phyloP scores from a whole-genome alignment of 2,888 invertebrate species.

The Dolomedes plantarius region DNA sequence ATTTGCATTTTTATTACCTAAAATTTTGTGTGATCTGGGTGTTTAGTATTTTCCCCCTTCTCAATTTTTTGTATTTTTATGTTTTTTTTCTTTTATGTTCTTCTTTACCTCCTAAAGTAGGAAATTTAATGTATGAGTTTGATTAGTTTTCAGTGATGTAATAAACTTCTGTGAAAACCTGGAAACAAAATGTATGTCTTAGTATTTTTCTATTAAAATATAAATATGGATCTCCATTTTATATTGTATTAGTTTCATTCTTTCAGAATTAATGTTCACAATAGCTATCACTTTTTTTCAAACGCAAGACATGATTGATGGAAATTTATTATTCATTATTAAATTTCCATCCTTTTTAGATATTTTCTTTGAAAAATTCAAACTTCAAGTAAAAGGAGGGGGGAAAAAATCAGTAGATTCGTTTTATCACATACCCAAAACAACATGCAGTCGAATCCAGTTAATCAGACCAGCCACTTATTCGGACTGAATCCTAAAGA shows the following conservation, averaged over 20 bases:
- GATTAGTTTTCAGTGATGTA: background rate
- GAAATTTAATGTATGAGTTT: background rate
- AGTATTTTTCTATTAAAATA: constrained; percentile 53
- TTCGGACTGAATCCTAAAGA: too few species aligned
- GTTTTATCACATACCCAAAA: too few species aligned
- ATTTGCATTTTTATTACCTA: too few species aligned
- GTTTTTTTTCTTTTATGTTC: background rate
- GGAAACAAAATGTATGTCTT: constrained; percentile 28
- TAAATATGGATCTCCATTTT: constrained; percentile 25
- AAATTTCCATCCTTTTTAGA: too few species aligned
- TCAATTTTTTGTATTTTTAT: background rate
- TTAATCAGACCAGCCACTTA: too few species aligned
- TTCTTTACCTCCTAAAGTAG: background rate
- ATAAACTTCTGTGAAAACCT: background rate
- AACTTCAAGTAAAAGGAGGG: too few species aligned
- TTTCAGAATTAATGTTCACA: too few species aligned
- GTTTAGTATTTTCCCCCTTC: constrained; percentile 10
- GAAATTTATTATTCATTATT: too few species aligned
- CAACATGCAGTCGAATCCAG: too few species aligned
- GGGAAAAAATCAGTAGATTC: too few species aligned
- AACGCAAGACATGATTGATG: too few species aligned
- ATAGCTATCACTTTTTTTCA: constrained; percentile 10
- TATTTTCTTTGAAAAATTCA: too few species aligned
- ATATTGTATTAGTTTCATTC: constrained; percentile 10
- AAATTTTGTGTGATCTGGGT: background rate